Conservation (phyloP, 2,797 vertebrate species). For the Crypturellus tataupa region DNA sequence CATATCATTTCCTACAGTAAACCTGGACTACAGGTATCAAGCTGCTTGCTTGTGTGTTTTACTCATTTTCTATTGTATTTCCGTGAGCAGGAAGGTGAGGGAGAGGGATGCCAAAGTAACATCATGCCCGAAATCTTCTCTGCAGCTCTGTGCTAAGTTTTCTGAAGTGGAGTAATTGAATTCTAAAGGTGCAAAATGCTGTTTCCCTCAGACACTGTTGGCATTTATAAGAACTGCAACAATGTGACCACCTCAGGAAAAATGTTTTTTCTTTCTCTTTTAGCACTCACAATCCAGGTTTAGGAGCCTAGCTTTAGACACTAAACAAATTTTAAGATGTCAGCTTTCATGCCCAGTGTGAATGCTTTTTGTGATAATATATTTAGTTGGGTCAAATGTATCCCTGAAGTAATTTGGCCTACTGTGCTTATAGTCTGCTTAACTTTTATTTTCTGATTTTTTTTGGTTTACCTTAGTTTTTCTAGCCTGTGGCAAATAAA, state of each 20-base stretch:
- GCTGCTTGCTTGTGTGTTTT: not conserved
- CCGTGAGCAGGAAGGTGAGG: not conserved
- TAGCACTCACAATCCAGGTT: not conserved
- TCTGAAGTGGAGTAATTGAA: not conserved
- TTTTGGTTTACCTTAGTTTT: conserved; percentile 56
- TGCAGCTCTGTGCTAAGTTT: not conserved
- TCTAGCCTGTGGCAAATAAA: conserved; percentile 62
- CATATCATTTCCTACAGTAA: not conserved
- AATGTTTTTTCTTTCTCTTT: not conserved
- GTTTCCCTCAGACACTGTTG: not conserved
- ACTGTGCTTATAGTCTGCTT: conserved; percentile 44
- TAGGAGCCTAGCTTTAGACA: not conserved
- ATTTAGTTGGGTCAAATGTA: conserved; percentile 18
- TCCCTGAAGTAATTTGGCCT: conserved; percentile 53
- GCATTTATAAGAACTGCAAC: not conserved
- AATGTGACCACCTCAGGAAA: conserved; percentile 3
- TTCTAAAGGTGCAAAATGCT: not conserved
- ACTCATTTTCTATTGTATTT: conserved; percentile 11
- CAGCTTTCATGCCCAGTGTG: not conserved
- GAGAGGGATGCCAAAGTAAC: not conserved
- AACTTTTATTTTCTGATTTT: conserved; percentile 53
- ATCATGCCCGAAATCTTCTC: not conserved
- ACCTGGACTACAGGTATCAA: not conserved
- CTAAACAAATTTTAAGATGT: not conserved
- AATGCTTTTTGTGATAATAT: not conserved